Base-by-base conservation (phyloP, 2,113 vertebrate genomes). In the Fulica atra region DNA sequence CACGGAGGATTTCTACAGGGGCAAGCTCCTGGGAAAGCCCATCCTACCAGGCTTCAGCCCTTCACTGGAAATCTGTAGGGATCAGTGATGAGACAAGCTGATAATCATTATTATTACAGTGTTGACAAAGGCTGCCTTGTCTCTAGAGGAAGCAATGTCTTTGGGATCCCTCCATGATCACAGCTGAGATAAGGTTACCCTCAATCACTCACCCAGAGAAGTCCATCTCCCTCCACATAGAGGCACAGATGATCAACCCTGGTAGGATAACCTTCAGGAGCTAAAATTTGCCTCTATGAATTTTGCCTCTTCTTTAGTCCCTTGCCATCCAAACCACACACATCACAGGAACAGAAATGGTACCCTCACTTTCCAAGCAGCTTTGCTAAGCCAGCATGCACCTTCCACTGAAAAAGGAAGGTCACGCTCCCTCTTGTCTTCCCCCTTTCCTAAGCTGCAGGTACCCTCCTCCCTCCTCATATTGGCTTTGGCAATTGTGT, bases 261-360 rank as follows among this genome's bases (percentile, higher is more conserved):
- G 11, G 11, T 63, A 7, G 46, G 57, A 54, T 13, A 86, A 40
- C 20, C 25, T 82, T 5, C 31, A 65, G 40, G 7, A 61, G 20
- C 10, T 66, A n/a, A 57, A 77, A 29, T 63, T 31, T 78, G 12
- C 38, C 36, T 66, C 11, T 36, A 0, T 36, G 9, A 36, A 36
- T 88, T 50, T 81, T 81, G 2, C 1, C 13, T 6, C 6, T 9
- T 18, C 5, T 54, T 78, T 36, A 66, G 10, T 2, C 5, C 7
- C 9, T 1, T 35, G 56, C 26, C n/a, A 17, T 25, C 54, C 31
- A 51, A 74, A 78, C 15, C 51, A 42, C 25, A 74, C 31, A 18
- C 4, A 4, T 40, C 25, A n/a, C n/a, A 57, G 63, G 78, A 42
- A 1, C 1, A 8, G 64, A 50, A 10, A 4, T 11, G 9, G 2